Evolutionary conservation across 2,113 vertebrate species (phyloP), one percentile per base, ranked within the genome.

Genomic region (Lepus timidus): DNA sequence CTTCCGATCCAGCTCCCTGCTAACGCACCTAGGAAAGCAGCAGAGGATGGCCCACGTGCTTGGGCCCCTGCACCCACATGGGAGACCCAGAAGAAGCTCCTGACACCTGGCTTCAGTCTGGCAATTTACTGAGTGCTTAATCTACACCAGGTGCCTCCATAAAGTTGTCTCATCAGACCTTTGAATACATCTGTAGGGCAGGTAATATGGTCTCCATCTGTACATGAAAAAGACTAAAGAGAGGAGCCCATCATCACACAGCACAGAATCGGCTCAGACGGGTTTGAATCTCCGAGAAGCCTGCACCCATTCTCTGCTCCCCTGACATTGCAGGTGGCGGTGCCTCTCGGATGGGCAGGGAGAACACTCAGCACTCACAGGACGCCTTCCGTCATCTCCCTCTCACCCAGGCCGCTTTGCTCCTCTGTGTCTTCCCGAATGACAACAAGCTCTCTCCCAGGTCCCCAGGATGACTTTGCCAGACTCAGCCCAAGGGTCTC

Each of bases 311-410:
- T 61, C 36, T 29, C 49, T 1, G 6, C 61, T 5, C 8, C 49
- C 33, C 49, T 12, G 33, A 16, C 27, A 7, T 36, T 33, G 36
- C 3, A 7, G 14, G 17, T 19, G 68, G 44, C 0, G 17, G 14
- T 3, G 75, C 20, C 55, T 61, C n/a, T n/a, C 3, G 1, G 39
- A 33, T 1, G 3, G 20, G 20, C 61, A 58, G 12, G 16, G 3
- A 5, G 3, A 1, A 17, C 0, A 12, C 68, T 23, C 1, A 0
- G 51, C 4, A 1, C 16, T 12, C 9, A 3, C 0, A 6, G 12
- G 33, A 17, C 5, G 16, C 11, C 62, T n/a, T 25, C 36, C 1
- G 1, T 44, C 44, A 4, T 19, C 44, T 39, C 27, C 89, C 61
- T 33, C 33, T 6, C 11, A 7, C n/a, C 14, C 51, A 12, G 62